Base-by-base conservation (phyloP, 2,113 vertebrate genomes). In the Mastomys natalensis region DNA sequence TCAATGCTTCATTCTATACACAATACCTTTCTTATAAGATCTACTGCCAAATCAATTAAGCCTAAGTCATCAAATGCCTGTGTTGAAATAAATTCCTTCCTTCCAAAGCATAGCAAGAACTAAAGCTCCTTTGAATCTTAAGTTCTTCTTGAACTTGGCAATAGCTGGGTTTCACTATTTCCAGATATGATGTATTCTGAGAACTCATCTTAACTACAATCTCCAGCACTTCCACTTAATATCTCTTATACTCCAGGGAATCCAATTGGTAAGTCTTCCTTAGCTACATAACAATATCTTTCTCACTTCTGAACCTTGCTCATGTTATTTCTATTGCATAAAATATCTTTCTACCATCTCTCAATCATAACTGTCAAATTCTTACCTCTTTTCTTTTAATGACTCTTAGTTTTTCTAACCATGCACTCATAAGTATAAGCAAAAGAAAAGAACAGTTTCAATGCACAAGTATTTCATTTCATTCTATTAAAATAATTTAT, bases 341-440 rank as follows among this genome's bases (percentile, higher is more conserved):
- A 95, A 94, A n/a, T 77, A 81, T 77, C 72, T 90, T 92, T 40
- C 31, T 31, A 90, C 6, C 29, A 81, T 37, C 24, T 89, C 17
- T 29, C 45, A 94, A 78, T 91, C 5, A 90, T 76, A 90, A 8
- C 55, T 62, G 45, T 7, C 84, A 37, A 80, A 73, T 68, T 91
- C 15, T 68, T 22, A 80, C 53, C n/a, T 87, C 84, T 37, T 48
- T 7, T 51, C 10, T 81, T 95, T 96, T 90, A 97, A 3, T 73
- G 43, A 77, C 72, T 89, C 76, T 73, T 31, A 62, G 89, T 89
- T 87, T 95, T 95, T 21, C 17, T 76, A 96, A 92, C 51, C 34
- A 89, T 93, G 95, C 66, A 88, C 55, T 95, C 60, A 76, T 8
- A 93, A 70, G 24, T 55, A 90, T 72, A 92, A 95, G 92, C 95